These are phyloP conservation scores for Diadophis punctatus DNA, from an alignment of 2,113 vertebrate genomes.

Conservation along the genomic window DNA sequence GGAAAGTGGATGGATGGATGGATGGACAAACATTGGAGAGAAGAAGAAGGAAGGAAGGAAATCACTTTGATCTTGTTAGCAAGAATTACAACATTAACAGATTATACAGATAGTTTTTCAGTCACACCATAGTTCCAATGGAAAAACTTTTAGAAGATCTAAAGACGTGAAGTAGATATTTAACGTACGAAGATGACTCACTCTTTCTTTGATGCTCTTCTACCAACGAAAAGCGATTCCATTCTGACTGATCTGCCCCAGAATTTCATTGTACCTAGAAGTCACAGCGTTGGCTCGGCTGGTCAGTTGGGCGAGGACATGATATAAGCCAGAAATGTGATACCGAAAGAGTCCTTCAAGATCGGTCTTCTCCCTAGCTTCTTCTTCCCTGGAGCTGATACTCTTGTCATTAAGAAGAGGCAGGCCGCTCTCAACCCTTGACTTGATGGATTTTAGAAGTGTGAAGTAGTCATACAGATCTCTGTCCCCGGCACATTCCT, in stretches of 20 bases:
- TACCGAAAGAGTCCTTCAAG: conserved; percentile 75
- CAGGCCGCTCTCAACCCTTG: conserved; percentile 69
- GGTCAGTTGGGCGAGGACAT: conserved; percentile 75
- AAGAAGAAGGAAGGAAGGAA: neutral
- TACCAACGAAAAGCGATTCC: conserved; percentile 47
- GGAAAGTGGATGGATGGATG: neutral
- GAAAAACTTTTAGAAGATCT: neutral
- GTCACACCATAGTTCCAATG: neutral
- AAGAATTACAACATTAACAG: neutral
- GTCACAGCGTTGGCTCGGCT: conserved; percentile 74
- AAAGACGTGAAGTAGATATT: too few species aligned
- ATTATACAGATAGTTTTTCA: neutral
- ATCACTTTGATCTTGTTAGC: neutral
- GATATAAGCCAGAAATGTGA: conserved; percentile 78
- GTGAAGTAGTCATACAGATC: conserved; percentile 73
- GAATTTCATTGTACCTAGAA: conserved; percentile 78
- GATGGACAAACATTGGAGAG: neutral
- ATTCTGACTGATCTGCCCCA: conserved; percentile 57
- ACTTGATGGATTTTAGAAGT: conserved; percentile 75
- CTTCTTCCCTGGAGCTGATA: conserved; percentile 23
- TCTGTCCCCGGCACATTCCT: conserved; percentile 18
- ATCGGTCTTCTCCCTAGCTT: conserved; percentile 30
- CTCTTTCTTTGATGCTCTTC: conserved; percentile 3
- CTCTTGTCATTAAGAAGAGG: conserved; percentile 55
- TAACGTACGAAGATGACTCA: neutral